These are phyloP conservation scores for Alentia gelatinosa DNA, from an alignment of 2,888 invertebrate genomes.

Conservation along the genomic window DNA sequence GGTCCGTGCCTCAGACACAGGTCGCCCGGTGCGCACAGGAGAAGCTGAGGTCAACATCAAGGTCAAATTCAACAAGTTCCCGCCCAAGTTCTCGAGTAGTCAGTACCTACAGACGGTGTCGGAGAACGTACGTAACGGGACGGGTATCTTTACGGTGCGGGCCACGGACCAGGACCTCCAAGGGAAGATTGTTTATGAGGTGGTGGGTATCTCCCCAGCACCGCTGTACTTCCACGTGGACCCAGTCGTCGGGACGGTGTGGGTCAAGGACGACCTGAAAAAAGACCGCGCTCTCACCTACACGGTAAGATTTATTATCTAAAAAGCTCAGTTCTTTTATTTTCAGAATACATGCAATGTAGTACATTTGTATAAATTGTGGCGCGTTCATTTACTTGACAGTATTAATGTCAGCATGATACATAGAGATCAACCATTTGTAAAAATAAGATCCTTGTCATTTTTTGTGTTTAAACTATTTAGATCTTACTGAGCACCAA, in stretches of 20 bases:
- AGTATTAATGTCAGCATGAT: no score
- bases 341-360: background rate
- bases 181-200: slow-evolving; percentile 61
- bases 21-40: slow-evolving; percentile 59
- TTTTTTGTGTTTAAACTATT: no score
- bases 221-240: slow-evolving; percentile 68
- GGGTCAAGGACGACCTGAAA: slow-evolving; percentile 67
- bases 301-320: slow-evolving; percentile 70
- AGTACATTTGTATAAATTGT: background rate
- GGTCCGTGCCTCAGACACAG: slow-evolving; percentile 63
- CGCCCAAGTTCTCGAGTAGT: slow-evolving; percentile 61
- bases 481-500: no score
- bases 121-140: slow-evolving; percentile 66
- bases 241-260: slow-evolving; percentile 59
- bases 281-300: slow-evolving; percentile 68
- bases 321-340: no score
- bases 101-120: slow-evolving; percentile 65
- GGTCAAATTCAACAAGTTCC: slow-evolving; percentile 61
- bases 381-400: no score
- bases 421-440: no score
- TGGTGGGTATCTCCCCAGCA: slow-evolving; percentile 66
- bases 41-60: slow-evolving; percentile 60
- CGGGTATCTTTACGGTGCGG: slow-evolving; percentile 64
- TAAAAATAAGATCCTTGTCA: no score
- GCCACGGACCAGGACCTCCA: slow-evolving; percentile 70